Evolutionary conservation across 2,113 vertebrate species (phyloP), one percentile per base, ranked within the genome.

Genomic region (Myotis lucifugus): DNA sequence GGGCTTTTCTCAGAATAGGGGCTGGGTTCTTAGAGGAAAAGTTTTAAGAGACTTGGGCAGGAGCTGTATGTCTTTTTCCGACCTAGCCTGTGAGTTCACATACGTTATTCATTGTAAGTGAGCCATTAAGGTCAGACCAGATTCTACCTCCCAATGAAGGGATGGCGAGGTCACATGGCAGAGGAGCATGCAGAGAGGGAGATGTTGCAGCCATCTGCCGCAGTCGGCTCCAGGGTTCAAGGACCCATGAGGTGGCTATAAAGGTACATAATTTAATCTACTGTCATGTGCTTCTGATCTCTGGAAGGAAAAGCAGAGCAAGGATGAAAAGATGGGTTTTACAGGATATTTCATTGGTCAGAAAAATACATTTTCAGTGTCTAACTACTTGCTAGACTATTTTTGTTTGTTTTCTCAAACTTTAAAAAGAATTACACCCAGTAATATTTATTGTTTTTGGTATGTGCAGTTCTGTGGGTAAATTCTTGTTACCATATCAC

Each of bases 221-320:
- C 6, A 46, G 4, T 42, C 11, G 7, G 40, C 42, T 83, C 0
- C 13, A 46, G n/a, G 25, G 32, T 52, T 83, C 48, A 94, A 69
- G 37, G 83, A 66, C n/a, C 78, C 70, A 32, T 56, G 37, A 85
- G 23, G 11, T 74, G n/a, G 14, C 42, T 88, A 6, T 25, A 32
- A 88, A 83, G 13, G 4, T 40, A 6, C 14, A 52, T 87, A 66
- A 48, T 64, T 92, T 74, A 27, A 48, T 90, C n/a, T 70, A 18
- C 3, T 37, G 90, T 85, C 10, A 34, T 66, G 79, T 61, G 37
- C 40, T 78, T 84, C 32, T 78, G 40, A 18, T 88, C n/a, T 87
- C 59, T 23, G 4, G 59, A 94, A 83, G n/a, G 37, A 88, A 95
- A 93, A 79, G n/a, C 40, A 88, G 82, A 93, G 9, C 3, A 59